Conservation (phyloP, 1,140 invertebrate genomes). For the Nasonia giraulti region DNA sequence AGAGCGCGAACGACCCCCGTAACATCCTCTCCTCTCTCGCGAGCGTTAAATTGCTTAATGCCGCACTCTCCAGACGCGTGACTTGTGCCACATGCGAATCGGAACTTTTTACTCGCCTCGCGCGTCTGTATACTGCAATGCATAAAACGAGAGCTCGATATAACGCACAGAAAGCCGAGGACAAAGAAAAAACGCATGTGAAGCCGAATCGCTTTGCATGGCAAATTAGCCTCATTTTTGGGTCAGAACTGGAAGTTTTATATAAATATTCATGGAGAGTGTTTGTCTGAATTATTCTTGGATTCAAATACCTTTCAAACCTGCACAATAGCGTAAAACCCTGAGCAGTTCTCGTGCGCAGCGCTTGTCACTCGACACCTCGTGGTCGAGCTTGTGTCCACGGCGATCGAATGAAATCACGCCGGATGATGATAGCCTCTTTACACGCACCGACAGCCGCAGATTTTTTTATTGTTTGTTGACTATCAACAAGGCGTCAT, state of each 20-base stretch:
- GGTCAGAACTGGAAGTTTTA: too few relatives aligned
- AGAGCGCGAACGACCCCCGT: conserved; percentile 32
- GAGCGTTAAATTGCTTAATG: conserved; percentile 60
- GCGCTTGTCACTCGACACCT: neutral
- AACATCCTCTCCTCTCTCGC: conserved; percentile 55
- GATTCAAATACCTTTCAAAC: neutral
- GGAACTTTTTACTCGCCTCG: conserved; percentile 36
- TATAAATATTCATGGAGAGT: too few relatives aligned
- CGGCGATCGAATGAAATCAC: neutral
- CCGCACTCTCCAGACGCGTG: conserved; percentile 48
- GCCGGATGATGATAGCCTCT: neutral
- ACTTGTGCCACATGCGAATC: conserved; percentile 50
- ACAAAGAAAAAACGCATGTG: too few relatives aligned
- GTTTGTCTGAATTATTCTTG: too few relatives aligned
- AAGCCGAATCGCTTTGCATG: too few relatives aligned
- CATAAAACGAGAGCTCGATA: neutral
- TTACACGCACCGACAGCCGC: neutral
- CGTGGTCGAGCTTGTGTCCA: neutral
- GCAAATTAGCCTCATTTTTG: too few relatives aligned
- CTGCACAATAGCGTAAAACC: neutral
- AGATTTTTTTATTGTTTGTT: neutral
- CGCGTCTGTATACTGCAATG: neutral
- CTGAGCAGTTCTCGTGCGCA: neutral
- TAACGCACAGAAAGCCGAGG: too few relatives aligned
- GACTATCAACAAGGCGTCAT: too few relatives aligned